A percentile compares a stretch with the other conserved stretches of the same genome.
Evolutionary conservation across 2,113 vertebrate species (phyloP).

Genomic region (Lichenostomus cassidix): DNA sequence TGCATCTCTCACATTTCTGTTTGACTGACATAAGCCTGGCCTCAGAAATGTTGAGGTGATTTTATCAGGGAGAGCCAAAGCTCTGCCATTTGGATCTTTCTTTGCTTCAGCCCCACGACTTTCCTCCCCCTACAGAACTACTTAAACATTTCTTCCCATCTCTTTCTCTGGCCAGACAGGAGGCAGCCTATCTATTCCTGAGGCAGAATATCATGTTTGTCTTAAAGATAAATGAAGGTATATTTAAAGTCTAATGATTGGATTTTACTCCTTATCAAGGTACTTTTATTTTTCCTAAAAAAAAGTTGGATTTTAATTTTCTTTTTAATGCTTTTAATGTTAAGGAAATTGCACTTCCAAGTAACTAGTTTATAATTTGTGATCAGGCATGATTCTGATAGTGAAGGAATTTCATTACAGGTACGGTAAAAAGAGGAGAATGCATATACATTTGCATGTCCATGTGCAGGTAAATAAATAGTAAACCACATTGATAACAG

Average conservation of each 20-base stretch:
- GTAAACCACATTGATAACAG: conserved; percentile 78
- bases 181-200: not conserved
- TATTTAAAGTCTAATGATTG: conserved; percentile 68
- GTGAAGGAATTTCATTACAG: conserved; percentile 75
- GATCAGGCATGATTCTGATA: conserved; percentile 72
- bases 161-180: not conserved
- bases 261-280: conserved; percentile 64
- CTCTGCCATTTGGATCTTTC: not conserved
- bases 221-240: conserved; percentile 57
- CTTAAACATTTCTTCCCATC: not conserved
- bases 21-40: not conserved
- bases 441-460: conserved; percentile 72
- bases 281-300: conserved; percentile 7
- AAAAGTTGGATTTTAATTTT: conserved; percentile 57
- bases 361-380: conserved; percentile 80
- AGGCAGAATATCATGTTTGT: conserved; percentile 34
- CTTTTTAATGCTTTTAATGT: conserved; percentile 60
- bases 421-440: conserved; percentile 60
- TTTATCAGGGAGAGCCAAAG: not conserved
- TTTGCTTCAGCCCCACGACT: not conserved
- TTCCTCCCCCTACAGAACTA: not conserved
- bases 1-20: not conserved
- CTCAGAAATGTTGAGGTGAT: not conserved
- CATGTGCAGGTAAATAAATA: conserved; percentile 79
- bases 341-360: conserved; percentile 63